phyloP scores from a whole-genome alignment of 2,888 invertebrate species.

The Eupithecia insigniata region DNA sequence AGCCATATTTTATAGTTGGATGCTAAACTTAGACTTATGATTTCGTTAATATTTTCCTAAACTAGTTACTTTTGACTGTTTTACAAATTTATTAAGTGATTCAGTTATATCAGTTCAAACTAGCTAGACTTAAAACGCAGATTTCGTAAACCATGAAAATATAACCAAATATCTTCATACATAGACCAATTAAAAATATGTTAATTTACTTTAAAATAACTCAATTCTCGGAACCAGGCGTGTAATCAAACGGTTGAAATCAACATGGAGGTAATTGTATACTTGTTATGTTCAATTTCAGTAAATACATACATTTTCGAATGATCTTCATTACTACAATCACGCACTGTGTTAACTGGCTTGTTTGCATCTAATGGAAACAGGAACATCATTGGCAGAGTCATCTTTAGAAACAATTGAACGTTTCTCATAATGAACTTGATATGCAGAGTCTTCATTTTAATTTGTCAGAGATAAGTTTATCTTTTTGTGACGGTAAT shows the following conservation, averaged over 20 bases:
- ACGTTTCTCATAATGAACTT: neutral
- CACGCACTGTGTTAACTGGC: slow-evolving; percentile 53
- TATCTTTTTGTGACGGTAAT: neutral
- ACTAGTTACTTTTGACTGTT: neutral
- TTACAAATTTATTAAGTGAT: neutral
- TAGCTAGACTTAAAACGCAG: neutral
- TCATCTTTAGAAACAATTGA: neutral
- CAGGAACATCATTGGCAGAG: neutral
- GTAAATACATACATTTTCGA: slow-evolving; percentile 63
- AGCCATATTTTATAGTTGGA: neutral
- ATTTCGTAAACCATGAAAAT: neutral
- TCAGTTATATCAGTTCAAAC: neutral
- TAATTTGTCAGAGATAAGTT: neutral
- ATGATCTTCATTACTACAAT: slow-evolving; percentile 67
- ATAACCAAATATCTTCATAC: slow-evolving; percentile 15
- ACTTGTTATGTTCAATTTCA: slow-evolving; percentile 59
- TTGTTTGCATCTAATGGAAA: slow-evolving; percentile 10
- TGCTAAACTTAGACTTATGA: neutral
- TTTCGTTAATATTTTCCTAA: neutral
- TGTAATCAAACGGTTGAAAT: slow-evolving; percentile 48
- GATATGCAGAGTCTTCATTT: neutral
- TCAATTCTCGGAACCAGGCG: slow-evolving; percentile 23
- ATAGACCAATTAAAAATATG: slow-evolving; percentile 27
- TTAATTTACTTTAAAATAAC: slow-evolving; percentile 32
- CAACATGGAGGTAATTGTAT: slow-evolving; percentile 56